Evolutionary conservation across 2,888 invertebrate species (phyloP).

Genomic region (Bombylius discolor): DNA sequence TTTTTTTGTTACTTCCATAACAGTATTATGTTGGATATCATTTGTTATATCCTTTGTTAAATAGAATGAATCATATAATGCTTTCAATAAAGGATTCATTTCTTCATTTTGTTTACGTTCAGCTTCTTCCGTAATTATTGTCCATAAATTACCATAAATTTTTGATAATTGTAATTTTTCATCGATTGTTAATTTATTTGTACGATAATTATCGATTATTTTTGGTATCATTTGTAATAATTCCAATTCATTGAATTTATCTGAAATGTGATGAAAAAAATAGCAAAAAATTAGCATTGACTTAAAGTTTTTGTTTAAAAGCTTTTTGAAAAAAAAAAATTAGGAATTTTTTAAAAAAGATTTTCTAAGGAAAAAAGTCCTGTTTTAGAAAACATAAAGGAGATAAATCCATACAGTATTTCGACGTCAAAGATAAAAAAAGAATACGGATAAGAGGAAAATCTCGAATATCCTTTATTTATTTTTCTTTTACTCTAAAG

Average conservation of each 20-base stretch:
- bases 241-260: not conserved
- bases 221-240: constrained; percentile 7
- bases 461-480: too few species aligned
- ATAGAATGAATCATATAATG: constrained; percentile 6
- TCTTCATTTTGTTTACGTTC: not conserved
- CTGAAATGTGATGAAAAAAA: not conserved
- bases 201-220: constrained; percentile 6
- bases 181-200: not conserved
- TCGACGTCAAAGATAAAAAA: too few species aligned
- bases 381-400: too few species aligned
- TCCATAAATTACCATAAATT: constrained; percentile 12
- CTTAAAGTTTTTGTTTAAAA: too few species aligned
- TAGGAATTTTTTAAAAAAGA: too few species aligned
- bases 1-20: not conserved
- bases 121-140: constrained; percentile 8
- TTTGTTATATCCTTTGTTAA: not conserved
- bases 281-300: too few species aligned
- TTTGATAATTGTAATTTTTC: constrained; percentile 5
- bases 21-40: constrained; percentile 1
- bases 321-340: too few species aligned
- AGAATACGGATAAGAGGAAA: too few species aligned
- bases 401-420: too few species aligned
- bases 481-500: too few species aligned
- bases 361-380: too few species aligned
- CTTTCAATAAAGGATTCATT: constrained; percentile 10